phyloP scores from a whole-genome alignment of 2,888 invertebrate genomes.

The Malachius bipustulatus region DNA sequence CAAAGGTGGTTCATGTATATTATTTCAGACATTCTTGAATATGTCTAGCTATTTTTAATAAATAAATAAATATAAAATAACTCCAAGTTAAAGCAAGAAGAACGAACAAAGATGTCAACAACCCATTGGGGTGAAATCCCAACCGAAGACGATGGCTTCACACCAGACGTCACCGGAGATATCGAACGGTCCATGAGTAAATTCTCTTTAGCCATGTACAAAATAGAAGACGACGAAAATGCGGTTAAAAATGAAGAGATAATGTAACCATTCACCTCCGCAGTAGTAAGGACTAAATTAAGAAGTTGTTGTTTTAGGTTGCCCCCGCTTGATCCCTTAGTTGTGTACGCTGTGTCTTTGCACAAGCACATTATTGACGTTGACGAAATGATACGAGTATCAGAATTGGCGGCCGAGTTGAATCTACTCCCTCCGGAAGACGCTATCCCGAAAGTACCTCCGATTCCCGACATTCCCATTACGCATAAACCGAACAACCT shows the following conservation, averaged over 20 bases:
- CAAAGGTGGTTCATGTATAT: too few relatives aligned
- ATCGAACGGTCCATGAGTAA: conserved; percentile 32
- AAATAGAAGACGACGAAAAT: conserved; percentile 28
- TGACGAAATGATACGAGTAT: conserved; percentile 29
- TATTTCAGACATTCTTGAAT: too few relatives aligned
- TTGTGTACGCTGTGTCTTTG: conserved; percentile 30
- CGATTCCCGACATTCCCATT: conserved; percentile 23
- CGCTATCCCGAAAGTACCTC: conserved; percentile 26
- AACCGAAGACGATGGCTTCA: conserved; percentile 8
- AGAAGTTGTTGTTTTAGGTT: conserved; percentile 23
- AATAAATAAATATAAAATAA: too few relatives aligned
- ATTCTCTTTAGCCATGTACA: conserved; percentile 25
- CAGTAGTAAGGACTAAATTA: background rate
- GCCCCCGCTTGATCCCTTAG: conserved; percentile 29
- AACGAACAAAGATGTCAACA: too few relatives aligned
- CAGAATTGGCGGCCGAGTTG: conserved; percentile 29
- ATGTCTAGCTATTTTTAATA: too few relatives aligned
- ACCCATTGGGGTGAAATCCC: conserved; percentile 33
- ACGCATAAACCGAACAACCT: conserved; percentile 26
- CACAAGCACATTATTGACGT: conserved; percentile 33
- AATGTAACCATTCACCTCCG: too few relatives aligned
- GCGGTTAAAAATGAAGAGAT: too few relatives aligned
- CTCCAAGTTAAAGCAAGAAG: too few relatives aligned
- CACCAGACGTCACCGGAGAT: conserved; percentile 29
- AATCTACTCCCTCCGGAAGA: conserved; percentile 30